Evolutionary conservation across 2,797 vertebrate genomes (phyloP).

Genomic region (Pampus argenteus): DNA sequence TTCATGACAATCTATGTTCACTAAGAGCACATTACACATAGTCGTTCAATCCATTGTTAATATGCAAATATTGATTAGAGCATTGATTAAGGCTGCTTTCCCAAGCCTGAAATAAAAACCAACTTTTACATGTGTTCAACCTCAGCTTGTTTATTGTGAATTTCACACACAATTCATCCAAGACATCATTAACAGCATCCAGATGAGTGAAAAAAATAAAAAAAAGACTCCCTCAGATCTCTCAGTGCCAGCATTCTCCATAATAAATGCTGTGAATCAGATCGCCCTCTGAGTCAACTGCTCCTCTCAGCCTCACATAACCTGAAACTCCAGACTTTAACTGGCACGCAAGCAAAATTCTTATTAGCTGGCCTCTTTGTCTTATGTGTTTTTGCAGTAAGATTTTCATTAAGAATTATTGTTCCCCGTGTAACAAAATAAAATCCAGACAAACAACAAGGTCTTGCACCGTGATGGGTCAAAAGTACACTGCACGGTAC

Average conservation of each 20-base stretch:
- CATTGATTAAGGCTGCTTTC: background rate
- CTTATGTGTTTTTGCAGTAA: constrained; percentile 31
- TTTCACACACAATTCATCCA: constrained; percentile 29
- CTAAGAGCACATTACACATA: too few species aligned
- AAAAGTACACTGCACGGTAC: constrained; percentile 20
- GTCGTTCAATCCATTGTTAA: too few species aligned
- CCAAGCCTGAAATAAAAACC: background rate
- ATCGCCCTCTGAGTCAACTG: constrained; percentile 55
- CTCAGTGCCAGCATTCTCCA: constrained; percentile 40
- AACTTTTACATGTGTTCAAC: background rate
- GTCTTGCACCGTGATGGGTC: constrained; percentile 11
- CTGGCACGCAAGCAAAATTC: constrained; percentile 45
- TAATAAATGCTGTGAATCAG: constrained; percentile 54
- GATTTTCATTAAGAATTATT: constrained; percentile 33
- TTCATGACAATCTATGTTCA: too few species aligned
- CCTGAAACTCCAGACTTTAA: constrained; percentile 43
- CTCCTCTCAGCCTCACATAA: constrained; percentile 52
- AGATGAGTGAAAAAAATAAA: constrained; percentile 54
- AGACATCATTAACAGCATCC: constrained; percentile 19
- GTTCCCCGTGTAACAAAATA: constrained; percentile 37
- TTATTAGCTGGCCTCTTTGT: constrained; percentile 38
- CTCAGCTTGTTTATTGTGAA: background rate
- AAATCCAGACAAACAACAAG: constrained; percentile 23
- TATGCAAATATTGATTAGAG: too few species aligned
- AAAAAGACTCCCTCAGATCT: constrained; percentile 35